phyloP scores from a whole-genome alignment of 2,113 vertebrate species.

The Irena cyanogastra region DNA sequence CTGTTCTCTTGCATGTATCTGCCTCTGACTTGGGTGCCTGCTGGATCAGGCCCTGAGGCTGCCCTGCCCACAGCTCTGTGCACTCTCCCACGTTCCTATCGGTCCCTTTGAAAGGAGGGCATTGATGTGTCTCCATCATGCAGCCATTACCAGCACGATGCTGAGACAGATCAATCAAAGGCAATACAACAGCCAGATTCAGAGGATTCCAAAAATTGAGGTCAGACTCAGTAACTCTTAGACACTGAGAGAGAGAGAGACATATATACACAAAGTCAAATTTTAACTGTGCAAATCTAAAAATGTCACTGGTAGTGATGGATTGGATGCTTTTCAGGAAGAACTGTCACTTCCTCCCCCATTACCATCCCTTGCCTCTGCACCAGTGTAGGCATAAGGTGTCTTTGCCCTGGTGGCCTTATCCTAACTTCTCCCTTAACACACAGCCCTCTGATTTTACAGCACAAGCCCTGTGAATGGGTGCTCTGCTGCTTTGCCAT shows the following conservation, averaged over 20 bases:
- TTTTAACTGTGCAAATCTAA: constrained; percentile 23
- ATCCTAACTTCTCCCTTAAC: background rate
- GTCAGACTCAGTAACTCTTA: constrained; percentile 23
- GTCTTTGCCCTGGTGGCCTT: background rate
- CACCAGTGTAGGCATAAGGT: background rate
- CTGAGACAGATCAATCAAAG: constrained; percentile 18
- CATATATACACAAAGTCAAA: background rate
- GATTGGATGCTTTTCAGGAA: background rate
- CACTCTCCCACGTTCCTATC: background rate
- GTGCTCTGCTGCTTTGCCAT: background rate
- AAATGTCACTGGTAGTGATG: background rate
- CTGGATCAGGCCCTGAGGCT: background rate
- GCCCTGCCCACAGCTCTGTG: background rate
- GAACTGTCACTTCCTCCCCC: background rate
- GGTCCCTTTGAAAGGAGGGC: background rate
- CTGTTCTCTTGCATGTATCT: rapidly evolving
- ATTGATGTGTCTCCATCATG: constrained; percentile 37
- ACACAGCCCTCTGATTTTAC: background rate
- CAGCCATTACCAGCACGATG: background rate
- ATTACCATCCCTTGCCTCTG: background rate
- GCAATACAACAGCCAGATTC: constrained; percentile 16
- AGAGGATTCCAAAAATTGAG: constrained; percentile 34
- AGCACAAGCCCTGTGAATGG: background rate
- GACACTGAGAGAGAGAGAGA: background rate
- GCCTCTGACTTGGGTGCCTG: background rate